A percentile compares a stretch with the other conserved stretches of the same genome.
Evolutionary conservation across 1,140 invertebrate genomes (phyloP).

Genomic region (Lepidotrigona ventralis): DNA sequence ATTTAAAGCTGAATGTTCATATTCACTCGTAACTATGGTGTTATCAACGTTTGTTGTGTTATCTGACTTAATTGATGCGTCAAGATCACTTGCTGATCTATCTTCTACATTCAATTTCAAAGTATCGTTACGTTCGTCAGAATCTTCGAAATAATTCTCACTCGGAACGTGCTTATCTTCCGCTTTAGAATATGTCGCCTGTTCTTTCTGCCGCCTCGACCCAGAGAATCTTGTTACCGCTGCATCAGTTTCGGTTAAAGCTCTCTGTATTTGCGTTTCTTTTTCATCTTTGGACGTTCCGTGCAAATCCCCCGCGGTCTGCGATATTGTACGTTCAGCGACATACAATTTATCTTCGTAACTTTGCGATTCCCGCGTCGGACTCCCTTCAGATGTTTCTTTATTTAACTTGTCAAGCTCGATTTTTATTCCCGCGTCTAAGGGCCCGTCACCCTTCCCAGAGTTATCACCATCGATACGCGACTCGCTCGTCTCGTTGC

Average conservation of each 20-base stretch:
- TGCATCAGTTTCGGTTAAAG: not conserved
- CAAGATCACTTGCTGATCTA: not conserved
- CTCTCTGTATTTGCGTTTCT: not conserved
- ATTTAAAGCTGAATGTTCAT: too few species aligned
- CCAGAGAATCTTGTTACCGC: not conserved
- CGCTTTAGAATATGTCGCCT: not conserved
- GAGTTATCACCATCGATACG: not conserved
- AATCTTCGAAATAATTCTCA: not conserved
- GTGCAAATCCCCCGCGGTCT: not conserved
- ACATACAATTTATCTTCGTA: not conserved
- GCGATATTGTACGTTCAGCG: not conserved
- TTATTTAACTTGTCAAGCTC: not conserved
- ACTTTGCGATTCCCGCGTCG: not conserved
- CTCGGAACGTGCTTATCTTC: not conserved
- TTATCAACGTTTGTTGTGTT: not conserved
- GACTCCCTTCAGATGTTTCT: not conserved
- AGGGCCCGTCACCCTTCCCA: not conserved
- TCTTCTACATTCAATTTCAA: not conserved
- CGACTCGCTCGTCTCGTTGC: not conserved
- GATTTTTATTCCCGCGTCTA: not conserved
- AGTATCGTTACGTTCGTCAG: not conserved
- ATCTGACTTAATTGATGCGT: not conserved
- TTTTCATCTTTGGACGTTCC: not conserved
- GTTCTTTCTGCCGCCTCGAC: not conserved
- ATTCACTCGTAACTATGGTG: not conserved